These are phyloP conservation scores for Novumbra hubbsi DNA, from an alignment of 2,797 vertebrate species.

Conservation along the genomic window DNA sequence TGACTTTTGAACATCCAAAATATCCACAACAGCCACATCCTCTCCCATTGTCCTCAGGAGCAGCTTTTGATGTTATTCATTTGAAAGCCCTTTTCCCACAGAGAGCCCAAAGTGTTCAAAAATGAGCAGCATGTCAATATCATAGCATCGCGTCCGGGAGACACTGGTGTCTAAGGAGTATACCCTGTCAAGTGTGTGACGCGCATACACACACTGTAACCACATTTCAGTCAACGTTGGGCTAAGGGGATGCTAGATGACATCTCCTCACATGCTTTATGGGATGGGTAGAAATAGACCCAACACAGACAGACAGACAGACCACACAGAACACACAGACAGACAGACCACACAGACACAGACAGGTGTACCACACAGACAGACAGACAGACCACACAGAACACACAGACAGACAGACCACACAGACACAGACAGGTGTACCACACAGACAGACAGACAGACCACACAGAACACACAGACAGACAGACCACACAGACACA, in stretches of 20 bases:
- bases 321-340: not conserved
- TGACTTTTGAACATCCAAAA: conserved; percentile 4
- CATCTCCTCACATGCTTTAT: conserved; percentile 11
- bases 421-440: not conserved
- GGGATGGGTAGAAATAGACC: not conserved
- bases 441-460: not conserved
- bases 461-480: not conserved
- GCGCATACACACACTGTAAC: conserved; percentile 1
- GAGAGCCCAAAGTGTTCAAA: not conserved
- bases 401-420: not conserved
- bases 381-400: not conserved
- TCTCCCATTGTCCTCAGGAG: not conserved
- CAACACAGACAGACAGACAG: not conserved
- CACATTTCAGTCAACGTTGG: conserved; percentile 10
- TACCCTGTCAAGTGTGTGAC: not conserved
- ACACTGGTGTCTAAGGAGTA: conserved; percentile 5
- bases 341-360: not conserved
- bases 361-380: not conserved
- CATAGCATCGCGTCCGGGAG: conserved; percentile 7
- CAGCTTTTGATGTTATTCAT: not conserved
- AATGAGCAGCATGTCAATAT: conserved; percentile 19
- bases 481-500: not conserved
- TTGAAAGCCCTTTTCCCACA: not conserved
- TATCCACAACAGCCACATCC: not conserved
- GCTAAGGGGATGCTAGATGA: conserved; percentile 29